Conservation (phyloP, 2,888 invertebrate species). For the Sarcophaga variegata region DNA sequence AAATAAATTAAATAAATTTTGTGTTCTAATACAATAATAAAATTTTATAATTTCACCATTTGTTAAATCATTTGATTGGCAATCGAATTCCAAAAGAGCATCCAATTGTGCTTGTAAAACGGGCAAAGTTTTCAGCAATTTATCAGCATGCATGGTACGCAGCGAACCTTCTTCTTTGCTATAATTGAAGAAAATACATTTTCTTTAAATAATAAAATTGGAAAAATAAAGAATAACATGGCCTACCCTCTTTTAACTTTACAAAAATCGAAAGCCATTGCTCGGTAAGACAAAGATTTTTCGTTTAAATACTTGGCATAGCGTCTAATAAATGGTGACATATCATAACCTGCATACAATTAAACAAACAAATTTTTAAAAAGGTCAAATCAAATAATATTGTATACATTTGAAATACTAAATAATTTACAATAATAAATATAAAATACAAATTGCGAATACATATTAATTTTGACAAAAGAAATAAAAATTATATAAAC, state of each 20-base stretch:
- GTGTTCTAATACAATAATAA: constrained; percentile 14
- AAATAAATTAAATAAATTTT: background rate
- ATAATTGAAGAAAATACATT: constrained; percentile 70
- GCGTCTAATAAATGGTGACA: constrained; percentile 99
- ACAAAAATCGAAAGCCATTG: constrained; percentile 99
- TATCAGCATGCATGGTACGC: constrained; percentile 98
- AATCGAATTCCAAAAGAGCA: constrained; percentile 97
- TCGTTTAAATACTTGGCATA: constrained; percentile 99
- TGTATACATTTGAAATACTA: background rate
- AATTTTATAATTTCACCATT: constrained; percentile 84
- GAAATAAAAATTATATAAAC: background rate
- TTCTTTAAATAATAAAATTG: constrained; percentile 8
- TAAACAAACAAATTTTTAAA: constrained; percentile 46
- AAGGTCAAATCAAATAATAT: constrained; percentile 11
- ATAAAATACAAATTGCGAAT: background rate
- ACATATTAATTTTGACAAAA: background rate
- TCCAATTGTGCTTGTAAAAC: constrained; percentile 97
- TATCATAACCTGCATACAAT: constrained; percentile 92
- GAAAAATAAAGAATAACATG: constrained; percentile 52
- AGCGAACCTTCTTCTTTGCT: constrained; percentile 98
- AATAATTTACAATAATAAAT: background rate
- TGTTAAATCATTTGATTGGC: constrained; percentile 96
- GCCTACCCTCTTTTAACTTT: constrained; percentile 98
- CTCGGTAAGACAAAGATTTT: constrained; percentile 98
- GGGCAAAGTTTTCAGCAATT: constrained; percentile 97